phyloP scores from a whole-genome alignment of 2,797 vertebrate species.

The Adelosebastes latens region DNA sequence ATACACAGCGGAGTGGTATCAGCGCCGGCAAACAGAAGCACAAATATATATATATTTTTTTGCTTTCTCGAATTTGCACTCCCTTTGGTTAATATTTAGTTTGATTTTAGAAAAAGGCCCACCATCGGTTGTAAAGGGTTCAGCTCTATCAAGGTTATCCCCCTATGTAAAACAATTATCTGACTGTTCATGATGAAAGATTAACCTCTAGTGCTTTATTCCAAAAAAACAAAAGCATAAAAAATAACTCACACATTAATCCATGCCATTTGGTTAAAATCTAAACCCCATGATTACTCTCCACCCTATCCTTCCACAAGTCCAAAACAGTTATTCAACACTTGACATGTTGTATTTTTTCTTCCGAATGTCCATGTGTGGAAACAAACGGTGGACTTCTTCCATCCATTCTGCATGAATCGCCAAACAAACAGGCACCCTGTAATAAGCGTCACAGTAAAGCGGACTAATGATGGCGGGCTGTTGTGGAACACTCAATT shows the following conservation, averaged over 20 bases:
- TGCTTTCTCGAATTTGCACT: conserved; percentile 22
- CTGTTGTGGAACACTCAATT: conserved; percentile 10
- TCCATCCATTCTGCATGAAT: not conserved
- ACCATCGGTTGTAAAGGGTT: not conserved
- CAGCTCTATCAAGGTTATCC: conserved; percentile 27
- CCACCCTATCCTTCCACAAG: not conserved
- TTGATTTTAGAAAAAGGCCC: not conserved
- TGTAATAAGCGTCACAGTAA: conserved; percentile 11
- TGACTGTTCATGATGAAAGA: conserved; percentile 25
- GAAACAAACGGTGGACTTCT: not conserved
- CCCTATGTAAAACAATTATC: not conserved
- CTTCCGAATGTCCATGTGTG: not conserved
- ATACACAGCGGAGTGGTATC: conserved; percentile 39
- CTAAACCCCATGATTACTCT: not conserved
- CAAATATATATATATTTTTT: conserved; percentile 16
- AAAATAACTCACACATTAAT: not conserved
- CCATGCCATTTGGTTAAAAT: not conserved
- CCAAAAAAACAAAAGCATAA: not conserved
- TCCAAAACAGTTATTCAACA: not conserved
- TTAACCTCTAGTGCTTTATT: conserved; percentile 1
- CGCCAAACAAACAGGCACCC: not conserved
- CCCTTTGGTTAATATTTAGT: not conserved
- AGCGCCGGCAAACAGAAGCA: conserved; percentile 23
- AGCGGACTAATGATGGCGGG: conserved; percentile 27
- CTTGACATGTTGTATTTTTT: conserved; percentile 4